Evolutionary conservation across 2,113 vertebrate genomes (phyloP).

Genomic region (Podiceps cristatus): DNA sequence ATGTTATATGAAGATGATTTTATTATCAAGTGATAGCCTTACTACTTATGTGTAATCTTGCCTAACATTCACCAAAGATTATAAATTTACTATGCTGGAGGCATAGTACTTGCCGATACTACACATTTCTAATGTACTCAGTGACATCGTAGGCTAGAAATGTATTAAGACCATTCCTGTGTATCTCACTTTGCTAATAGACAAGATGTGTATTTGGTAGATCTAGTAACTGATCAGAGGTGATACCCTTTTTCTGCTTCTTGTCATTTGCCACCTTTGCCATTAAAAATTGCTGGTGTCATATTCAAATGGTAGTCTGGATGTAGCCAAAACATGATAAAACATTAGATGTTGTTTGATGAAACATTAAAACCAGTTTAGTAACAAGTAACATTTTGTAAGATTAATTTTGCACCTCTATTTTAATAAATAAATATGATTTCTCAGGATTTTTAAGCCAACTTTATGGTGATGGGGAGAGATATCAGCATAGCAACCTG

Average conservation of each 20-base stretch:
- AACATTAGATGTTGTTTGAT: background rate
- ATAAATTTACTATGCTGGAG: background rate
- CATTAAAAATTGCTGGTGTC: background rate
- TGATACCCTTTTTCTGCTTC: background rate
- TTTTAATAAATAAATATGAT: background rate
- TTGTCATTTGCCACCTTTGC: background rate
- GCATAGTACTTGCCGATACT: background rate
- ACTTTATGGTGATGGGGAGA: background rate
- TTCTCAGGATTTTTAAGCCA: background rate
- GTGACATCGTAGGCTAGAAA: background rate
- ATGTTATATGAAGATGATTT: background rate
- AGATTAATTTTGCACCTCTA: background rate
- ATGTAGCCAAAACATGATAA: background rate
- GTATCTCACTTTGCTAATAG: background rate
- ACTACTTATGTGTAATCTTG: background rate
- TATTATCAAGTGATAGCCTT: background rate
- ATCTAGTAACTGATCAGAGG: background rate
- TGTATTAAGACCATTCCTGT: background rate
- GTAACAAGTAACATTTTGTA: background rate
- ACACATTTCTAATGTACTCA: background rate
- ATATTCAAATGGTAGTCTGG: background rate
- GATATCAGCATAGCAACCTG: background rate
- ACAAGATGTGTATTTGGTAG: background rate
- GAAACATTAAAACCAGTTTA: background rate
- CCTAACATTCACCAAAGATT: background rate